Percentiles rank a stretch among this genome's conserved stretches.
These are phyloP conservation scores for Spodoptera littoralis DNA, from an alignment of 2,888 invertebrate species.

Conservation along the genomic window DNA sequence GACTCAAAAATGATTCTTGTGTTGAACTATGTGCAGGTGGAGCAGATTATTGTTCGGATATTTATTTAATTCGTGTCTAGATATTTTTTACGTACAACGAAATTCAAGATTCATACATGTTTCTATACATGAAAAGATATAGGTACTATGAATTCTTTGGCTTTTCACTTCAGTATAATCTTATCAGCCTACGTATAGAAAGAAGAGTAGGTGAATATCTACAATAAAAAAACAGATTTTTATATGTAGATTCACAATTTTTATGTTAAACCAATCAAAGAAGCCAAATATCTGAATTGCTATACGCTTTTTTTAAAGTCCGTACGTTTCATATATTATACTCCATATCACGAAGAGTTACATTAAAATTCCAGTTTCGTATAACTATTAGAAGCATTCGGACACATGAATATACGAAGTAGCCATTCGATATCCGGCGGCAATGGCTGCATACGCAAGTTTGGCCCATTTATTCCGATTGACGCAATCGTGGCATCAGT, in stretches of 20 bases:
- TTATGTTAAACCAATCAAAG: too few relatives aligned
- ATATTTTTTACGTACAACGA: not conserved
- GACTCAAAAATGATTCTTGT: not conserved
- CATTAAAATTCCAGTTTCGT: conserved; percentile 21
- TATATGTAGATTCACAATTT: too few relatives aligned
- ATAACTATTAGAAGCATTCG: conserved; percentile 17
- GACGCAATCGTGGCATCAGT: conserved; percentile 44
- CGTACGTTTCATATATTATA: too few relatives aligned
- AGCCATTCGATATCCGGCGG: conserved; percentile 42
- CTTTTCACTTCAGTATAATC: too few relatives aligned
- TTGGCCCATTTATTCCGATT: conserved; percentile 51
- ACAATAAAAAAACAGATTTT: too few relatives aligned
- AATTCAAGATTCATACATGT: not conserved
- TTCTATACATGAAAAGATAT: not conserved
- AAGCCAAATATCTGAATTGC: too few relatives aligned
- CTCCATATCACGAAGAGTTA: conserved; percentile 16
- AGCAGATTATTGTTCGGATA: conserved; percentile 6
- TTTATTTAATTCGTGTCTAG: conserved; percentile 5
- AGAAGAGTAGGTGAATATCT: too few relatives aligned
- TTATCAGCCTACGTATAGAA: too few relatives aligned
- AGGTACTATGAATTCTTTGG: not conserved
- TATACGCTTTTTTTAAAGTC: too few relatives aligned
- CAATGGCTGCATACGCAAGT: conserved; percentile 24
- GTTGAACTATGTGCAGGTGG: conserved; percentile 12
- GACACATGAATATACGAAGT: conserved; percentile 27